Evolutionary conservation across 2,113 vertebrate species (phyloP), one percentile per base, ranked within the genome.

Genomic region (Mirounga angustirostris): DNA sequence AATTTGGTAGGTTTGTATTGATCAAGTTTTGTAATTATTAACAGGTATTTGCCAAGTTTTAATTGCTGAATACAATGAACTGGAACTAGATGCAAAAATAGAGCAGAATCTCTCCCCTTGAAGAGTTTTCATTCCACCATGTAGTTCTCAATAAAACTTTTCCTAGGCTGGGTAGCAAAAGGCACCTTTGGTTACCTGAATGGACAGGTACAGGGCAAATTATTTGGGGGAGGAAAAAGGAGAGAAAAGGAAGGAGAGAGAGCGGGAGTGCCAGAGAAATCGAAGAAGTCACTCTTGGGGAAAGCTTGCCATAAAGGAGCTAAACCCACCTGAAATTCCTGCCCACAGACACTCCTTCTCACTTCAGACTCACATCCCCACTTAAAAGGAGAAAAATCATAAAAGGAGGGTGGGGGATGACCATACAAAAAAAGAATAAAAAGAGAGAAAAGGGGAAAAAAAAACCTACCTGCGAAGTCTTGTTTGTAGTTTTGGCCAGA

Each of bases 401-500:
- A 63, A 95, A 97, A 94, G 91, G 61, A 97, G 65, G 89, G 56
- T 30, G 69, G 76, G 65, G 78, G 28, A 21, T n/a, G 81, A 95
- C 81, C 89, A 89, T 79, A 96, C 73, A 78, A 56, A 95, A 97
- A 97, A 96, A 30, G 50, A 71, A 11, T 78, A 96, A 97, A 98
- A 98, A 96, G 36, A 92, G 92, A 86, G 89, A 89, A 82, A 96
- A 96, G n/a, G 89, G 18, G 1, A 89, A 82, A 98, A 98, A 97
- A 96, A 96, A 98, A 99, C 99, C 98, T 99, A 99, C 99, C 99
- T 99, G 99, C 88, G 99, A 99, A 99, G 99, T 99, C 99, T 99
- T 98, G 99, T 98, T 98, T 98, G 98, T 98, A 99, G 99, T 99
- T 99, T 98, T 99, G 99, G 98, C 99, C 99, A 99, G 99, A 99